Evolutionary conservation across 2,888 invertebrate species (phyloP).

Genomic region (Oligia fasciuncula): DNA sequence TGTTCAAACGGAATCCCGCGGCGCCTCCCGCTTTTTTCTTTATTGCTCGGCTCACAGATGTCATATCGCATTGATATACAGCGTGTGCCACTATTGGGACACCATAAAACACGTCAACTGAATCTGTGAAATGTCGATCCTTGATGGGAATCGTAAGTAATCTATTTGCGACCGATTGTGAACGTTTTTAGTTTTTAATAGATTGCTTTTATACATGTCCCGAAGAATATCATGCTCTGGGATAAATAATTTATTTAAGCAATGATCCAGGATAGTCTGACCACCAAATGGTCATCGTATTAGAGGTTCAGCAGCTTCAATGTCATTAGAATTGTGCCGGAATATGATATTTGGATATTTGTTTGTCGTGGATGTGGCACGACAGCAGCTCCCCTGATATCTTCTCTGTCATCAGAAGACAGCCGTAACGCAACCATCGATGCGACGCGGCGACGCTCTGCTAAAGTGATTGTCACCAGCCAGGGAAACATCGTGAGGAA

Average conservation of each 20-base stretch:
- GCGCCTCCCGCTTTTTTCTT: slow-evolving; percentile 56
- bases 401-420: neutral
- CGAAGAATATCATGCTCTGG: neutral
- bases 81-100: slow-evolving; percentile 49
- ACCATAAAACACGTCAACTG: slow-evolving; percentile 58
- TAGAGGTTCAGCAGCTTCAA: neutral
- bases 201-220: neutral
- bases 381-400: neutral
- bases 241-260: neutral
- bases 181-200: neutral
- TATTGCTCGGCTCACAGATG: slow-evolving; percentile 61
- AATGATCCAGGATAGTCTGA: neutral
- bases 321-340: neutral
- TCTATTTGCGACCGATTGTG: slow-evolving; percentile 3
- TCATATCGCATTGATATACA: slow-evolving; percentile 61
- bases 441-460: neutral
- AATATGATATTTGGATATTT: neutral
- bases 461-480: neutral
- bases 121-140: slow-evolving; percentile 47
- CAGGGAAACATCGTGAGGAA: neutral
- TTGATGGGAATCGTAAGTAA: slow-evolving; percentile 33
- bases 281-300: neutral
- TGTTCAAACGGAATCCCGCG: slow-evolving; percentile 54
- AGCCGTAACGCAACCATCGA: neutral
- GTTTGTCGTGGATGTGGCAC: neutral